A percentile compares a stretch with the other conserved stretches of the same genome.
Conservation (phyloP, 2,797 vertebrate genomes). For the Phalloptychus januarius region DNA sequence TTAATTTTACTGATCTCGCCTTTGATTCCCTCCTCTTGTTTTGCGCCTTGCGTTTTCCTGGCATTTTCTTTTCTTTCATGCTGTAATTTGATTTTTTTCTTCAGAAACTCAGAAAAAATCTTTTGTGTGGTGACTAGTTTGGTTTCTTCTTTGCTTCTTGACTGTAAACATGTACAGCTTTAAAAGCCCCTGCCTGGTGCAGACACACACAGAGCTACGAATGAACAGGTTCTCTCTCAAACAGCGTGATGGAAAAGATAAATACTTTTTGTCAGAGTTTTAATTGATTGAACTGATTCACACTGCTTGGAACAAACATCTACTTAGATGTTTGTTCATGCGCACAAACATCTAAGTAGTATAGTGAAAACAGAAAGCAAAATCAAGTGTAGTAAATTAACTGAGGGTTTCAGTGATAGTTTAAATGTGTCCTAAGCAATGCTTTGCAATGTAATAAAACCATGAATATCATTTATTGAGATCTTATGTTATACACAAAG, state of each 20-base stretch:
- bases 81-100: not conserved
- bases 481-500: not conserved
- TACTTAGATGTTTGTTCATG: too few species aligned
- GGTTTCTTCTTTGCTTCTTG: not conserved
- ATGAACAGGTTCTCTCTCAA: not conserved
- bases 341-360: not conserved
- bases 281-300: not conserved
- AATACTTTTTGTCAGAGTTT: not conserved
- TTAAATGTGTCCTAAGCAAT: not conserved
- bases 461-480: not conserved
- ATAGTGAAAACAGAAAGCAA: not conserved
- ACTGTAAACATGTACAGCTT: not conserved
- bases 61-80: too few species aligned
- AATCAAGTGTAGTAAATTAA: not conserved
- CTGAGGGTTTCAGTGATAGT: not conserved
- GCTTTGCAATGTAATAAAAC: not conserved
- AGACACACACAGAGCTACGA: not conserved
- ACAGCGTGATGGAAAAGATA: not conserved
- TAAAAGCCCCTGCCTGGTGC: not conserved
- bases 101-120: not conserved
- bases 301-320: too few species aligned
- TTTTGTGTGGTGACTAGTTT: not conserved
- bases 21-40: not conserved
- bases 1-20: not conserved
- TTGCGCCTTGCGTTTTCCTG: not conserved